Percentiles rank a stretch among this genome's conserved stretches.
phyloP scores from a whole-genome alignment of 2,888 invertebrate genomes.

The Cataglyphis livida region DNA sequence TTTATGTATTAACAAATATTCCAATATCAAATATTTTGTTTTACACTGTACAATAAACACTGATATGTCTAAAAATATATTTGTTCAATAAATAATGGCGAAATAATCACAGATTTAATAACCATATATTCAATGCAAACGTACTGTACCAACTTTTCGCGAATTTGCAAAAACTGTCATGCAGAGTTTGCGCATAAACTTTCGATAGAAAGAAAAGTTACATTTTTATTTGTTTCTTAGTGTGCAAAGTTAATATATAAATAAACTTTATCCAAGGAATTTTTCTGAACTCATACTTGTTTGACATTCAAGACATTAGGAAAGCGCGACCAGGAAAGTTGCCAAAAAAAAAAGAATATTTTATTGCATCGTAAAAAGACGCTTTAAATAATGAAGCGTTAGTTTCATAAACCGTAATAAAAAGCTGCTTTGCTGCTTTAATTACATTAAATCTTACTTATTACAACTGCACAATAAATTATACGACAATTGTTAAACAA shows the following conservation, averaged over 20 bases:
- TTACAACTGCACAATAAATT: conserved; percentile 19
- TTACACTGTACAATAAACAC: neutral
- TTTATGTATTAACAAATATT: neutral
- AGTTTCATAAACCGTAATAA: conserved; percentile 33
- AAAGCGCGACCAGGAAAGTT: conserved; percentile 4
- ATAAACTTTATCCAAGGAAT: conserved; percentile 40
- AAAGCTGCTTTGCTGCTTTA: conserved; percentile 8
- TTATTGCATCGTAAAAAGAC: conserved; percentile 18
- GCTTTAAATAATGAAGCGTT: conserved; percentile 11
- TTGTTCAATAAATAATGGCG: neutral
- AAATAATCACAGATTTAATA: conserved; percentile 27
- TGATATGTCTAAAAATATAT: neutral
- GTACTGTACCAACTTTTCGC: neutral
- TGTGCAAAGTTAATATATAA: conserved; percentile 39
- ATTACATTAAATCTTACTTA: conserved; percentile 32
- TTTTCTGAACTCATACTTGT: conserved; percentile 36
- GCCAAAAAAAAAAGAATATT: neutral
- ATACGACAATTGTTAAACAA: conserved; percentile 7
- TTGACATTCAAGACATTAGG: conserved; percentile 21
- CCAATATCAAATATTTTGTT: neutral
- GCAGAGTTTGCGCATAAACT: conserved; percentile 39
- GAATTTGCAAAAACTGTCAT: conserved; percentile 22
- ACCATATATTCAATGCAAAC: neutral
- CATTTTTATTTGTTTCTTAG: conserved; percentile 37
- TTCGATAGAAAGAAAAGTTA: conserved; percentile 32